phyloP scores from a whole-genome alignment of 2,888 invertebrate species.

The Melieria crassipennis region DNA sequence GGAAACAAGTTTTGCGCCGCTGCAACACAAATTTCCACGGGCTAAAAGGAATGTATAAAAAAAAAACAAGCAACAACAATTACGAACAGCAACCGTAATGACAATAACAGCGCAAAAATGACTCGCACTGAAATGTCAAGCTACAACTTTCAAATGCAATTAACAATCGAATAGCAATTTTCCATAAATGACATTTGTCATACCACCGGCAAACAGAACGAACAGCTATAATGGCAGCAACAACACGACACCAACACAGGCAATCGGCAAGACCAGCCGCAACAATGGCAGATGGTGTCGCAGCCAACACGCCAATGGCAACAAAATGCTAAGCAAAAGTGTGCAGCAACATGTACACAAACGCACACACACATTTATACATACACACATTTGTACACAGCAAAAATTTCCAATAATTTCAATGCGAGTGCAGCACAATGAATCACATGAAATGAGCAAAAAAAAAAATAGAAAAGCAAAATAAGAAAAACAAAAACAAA shows the following conservation, averaged over 20 bases:
- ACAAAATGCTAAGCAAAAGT: background rate
- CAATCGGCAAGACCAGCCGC: background rate
- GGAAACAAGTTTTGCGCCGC: too few species aligned
- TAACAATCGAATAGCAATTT: conserved; percentile 33
- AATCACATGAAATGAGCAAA: too few species aligned
- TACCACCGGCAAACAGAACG: conserved; percentile 18
- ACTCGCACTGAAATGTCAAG: too few species aligned
- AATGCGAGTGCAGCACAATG: too few species aligned
- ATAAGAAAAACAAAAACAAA: background rate
- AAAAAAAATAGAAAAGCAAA: too few species aligned
- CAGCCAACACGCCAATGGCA: conserved; percentile 8
- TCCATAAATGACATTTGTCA: conserved; percentile 33
- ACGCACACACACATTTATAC: background rate
- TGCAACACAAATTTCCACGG: too few species aligned
- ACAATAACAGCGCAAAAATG: too few species aligned
- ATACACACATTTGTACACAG: too few species aligned
- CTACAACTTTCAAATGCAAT: conserved; percentile 32
- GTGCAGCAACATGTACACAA: background rate
- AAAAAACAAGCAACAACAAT: too few species aligned
- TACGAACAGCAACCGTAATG: too few species aligned
- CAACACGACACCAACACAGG: background rate
- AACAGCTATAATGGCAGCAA: background rate
- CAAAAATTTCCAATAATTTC: too few species aligned
- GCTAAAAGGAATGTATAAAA: too few species aligned
- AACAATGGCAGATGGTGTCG: conserved; percentile 13